Evolutionary conservation across 2,888 invertebrate genomes (phyloP), one percentile per base, ranked within the genome.

Genomic region (Spisula solida): DNA sequence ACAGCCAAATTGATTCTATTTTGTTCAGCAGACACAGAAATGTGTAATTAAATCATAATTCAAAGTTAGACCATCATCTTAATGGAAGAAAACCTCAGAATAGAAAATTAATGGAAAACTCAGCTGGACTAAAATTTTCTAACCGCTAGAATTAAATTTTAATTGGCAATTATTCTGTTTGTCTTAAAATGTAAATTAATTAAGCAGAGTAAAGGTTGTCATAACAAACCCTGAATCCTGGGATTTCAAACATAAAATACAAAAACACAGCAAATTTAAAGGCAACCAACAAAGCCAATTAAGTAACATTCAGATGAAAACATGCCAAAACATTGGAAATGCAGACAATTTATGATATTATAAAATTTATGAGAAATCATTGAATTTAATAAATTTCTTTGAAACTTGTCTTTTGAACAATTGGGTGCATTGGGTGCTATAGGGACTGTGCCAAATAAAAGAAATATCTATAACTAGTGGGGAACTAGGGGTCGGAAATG

Each of bases 141-240:
- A 75, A 75, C 75, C 75, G 12, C 75, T 16, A 75, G 31, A 34
- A 25, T 25, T n/a, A 2, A 12, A 60, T 60, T n/a, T 25, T 25
- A 60, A 18, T 18, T 75, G 31, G 34, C 75, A 75, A 34, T 75
- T 75, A 75, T 18, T 75, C 31, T 25, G 31, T 75, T 75, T 75
- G 34, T 31, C 75, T 31, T 14, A 14, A 14, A 31, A 31, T 14
- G 31, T 75, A 75, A 75, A 75, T 75, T 75, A 75, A 75, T 75
- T 75, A 1, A 14, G 31, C 12, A 31, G 14, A 12, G 5, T 31
- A 0, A 75, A 6, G 25, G 4, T 75, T 31, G 12, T 31, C n/a
- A 75, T 31, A 31, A 31, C 5, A 75, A 75, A 34, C 25, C 6
- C 10, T 10, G 25, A 8, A 66, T 25, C 25, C 25, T 66, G 60